Evolutionary conservation across 2,113 vertebrate species (phyloP).

Genomic region (Nycticebus coucang): DNA sequence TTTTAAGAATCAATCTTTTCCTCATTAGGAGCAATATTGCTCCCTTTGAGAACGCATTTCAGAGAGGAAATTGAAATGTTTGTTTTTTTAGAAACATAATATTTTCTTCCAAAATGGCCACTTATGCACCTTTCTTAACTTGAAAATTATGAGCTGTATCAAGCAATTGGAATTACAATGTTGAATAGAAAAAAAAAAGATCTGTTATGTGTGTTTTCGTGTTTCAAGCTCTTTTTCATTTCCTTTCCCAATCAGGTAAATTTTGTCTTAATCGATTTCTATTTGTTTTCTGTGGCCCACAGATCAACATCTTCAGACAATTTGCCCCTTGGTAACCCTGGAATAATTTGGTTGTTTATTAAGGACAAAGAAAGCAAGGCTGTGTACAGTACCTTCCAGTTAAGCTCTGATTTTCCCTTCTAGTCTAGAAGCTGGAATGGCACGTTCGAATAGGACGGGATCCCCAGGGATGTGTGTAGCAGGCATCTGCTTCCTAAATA

Average conservation of each 20-base stretch:
- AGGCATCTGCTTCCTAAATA: slow-evolving; percentile 45
- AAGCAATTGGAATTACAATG: slow-evolving; percentile 44
- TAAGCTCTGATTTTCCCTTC: slow-evolving; percentile 61
- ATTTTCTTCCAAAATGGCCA: not conserved
- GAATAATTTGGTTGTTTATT: not conserved
- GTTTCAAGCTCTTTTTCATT: not conserved
- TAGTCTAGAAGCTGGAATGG: slow-evolving; percentile 46
- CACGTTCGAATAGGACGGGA: slow-evolving; percentile 3
- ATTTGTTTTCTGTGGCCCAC: not conserved
- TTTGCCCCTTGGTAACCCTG: not conserved
- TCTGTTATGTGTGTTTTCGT: not conserved
- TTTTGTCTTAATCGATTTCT: slow-evolving; percentile 44
- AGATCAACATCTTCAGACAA: not conserved
- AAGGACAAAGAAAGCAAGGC: slow-evolving; percentile 28
- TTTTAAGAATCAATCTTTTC: not conserved
- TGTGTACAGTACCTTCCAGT: slow-evolving; percentile 71
- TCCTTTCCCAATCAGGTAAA: not conserved
- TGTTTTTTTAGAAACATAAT: slow-evolving; percentile 6
- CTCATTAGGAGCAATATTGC: not conserved
- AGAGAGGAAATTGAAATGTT: not conserved
- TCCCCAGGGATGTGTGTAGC: not conserved
- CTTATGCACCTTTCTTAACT: not conserved
- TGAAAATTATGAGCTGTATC: slow-evolving; percentile 8
- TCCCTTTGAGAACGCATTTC: not conserved
- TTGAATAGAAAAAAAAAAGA: not conserved